phyloP scores from a whole-genome alignment of 2,113 vertebrate species.

The Alouatta palliata region DNA sequence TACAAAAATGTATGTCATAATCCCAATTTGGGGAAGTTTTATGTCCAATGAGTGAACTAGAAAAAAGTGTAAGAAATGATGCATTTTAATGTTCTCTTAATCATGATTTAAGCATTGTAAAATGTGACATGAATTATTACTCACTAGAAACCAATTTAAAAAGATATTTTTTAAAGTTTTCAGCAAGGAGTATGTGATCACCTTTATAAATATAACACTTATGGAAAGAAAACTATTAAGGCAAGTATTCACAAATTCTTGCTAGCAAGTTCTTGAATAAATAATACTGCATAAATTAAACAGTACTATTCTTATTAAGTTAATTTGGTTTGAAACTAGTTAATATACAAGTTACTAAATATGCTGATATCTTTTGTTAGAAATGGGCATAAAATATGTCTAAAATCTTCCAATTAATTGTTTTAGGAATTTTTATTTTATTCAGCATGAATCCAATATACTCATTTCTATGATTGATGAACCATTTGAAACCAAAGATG shows the following conservation, averaged over 20 bases:
- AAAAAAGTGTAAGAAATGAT: not conserved
- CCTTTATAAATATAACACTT: not conserved
- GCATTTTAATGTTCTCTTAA: conserved; percentile 8
- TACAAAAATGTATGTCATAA: not conserved
- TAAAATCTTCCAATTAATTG: not conserved
- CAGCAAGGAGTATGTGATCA: not conserved
- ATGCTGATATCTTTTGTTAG: not conserved
- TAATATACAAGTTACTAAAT: not conserved
- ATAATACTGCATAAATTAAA: not conserved
- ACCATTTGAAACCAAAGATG: conserved; percentile 22
- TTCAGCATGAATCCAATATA: not conserved
- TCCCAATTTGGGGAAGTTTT: not conserved
- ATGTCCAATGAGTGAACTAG: not conserved
- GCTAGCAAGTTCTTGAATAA: not conserved
- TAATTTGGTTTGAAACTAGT: not conserved
- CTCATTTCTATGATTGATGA: conserved; percentile 37
- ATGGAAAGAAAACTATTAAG: not conserved
- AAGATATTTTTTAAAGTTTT: not conserved
- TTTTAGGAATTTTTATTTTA: conserved; percentile 33
- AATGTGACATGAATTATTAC: not conserved
- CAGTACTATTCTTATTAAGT: not conserved
- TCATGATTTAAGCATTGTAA: not conserved
- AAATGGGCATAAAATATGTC: not conserved
- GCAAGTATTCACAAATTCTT: not conserved
- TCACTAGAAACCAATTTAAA: not conserved